Base-by-base conservation (phyloP, 2,888 invertebrate species). In the Harmothoe impar region DNA sequence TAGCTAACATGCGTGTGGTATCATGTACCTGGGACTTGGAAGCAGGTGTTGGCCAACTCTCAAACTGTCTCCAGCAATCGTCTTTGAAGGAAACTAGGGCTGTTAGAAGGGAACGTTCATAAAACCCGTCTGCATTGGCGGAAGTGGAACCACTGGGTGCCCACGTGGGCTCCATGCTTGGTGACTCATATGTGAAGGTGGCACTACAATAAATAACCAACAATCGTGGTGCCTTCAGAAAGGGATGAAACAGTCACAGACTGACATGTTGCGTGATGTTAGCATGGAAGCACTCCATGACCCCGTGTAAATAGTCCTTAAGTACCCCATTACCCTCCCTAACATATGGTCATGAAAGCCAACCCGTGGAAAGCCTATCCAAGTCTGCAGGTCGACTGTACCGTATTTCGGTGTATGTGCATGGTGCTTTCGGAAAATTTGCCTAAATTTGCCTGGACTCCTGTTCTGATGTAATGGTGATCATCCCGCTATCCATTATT, bases 241-340 rank as follows among this genome's bases (percentile, higher is more conserved):
- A 62, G 62, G 15, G 72, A 29, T 72, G 29, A 72, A 72, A 29
- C 29, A 72, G 31, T 23, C 29, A 7, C 31, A 15, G 25, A 29
- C n/a, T 72, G 72, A 72, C 72, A 72, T 29, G 72, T 72, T 72
- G 72, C 72, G 25, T 72, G 72, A n/a, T 72, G 72, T 72, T 72
- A 72, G 72, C 72, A 29, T 72, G 72, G 25, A 12, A 15, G 72
- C 25, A 72, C 72, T 29, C 7, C 0, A 1, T 72, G 72, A 72
- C 72, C 72, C 72, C 72, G 29, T 72, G 29, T 43, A 72, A 29
- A 7, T 29, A 3, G 29, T 12, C 29, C 20, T 62, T n/a, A 62
- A 62, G 62, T n/a, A 62, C 62, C 62, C 25, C 72, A 72, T 29
- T 72, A 25, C 72, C 72, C 25, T 29, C 29, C 29, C 29, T 25